Evolutionary conservation across 1,140 invertebrate genomes (phyloP).

Genomic region (Listronotus bonariensis): DNA sequence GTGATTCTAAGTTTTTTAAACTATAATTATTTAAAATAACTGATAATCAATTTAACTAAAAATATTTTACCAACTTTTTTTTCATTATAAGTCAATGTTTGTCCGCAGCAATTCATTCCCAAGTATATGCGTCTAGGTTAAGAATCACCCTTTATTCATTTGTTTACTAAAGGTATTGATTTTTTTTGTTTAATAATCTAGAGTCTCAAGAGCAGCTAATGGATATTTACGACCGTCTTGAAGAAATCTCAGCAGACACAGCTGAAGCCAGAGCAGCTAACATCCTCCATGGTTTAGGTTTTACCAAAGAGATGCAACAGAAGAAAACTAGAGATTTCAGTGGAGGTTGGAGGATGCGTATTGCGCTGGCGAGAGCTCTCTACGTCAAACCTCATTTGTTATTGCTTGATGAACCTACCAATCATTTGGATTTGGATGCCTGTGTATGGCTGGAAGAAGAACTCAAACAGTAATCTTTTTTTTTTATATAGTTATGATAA

Average conservation of each 20-base stretch:
- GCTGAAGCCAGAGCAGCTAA: constrained; percentile 92
- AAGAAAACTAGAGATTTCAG: constrained; percentile 91
- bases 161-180: too few species aligned
- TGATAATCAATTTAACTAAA: too few species aligned
- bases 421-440: constrained; percentile 97
- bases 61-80: too few species aligned
- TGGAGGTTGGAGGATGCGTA: constrained; percentile 99
- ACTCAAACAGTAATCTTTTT: constrained; percentile 74
- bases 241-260: constrained; percentile 94
- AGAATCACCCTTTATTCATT: too few species aligned
- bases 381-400: constrained; percentile 93
- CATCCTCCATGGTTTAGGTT: constrained; percentile 96
- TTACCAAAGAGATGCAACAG: constrained; percentile 92
- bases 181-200: constrained; percentile 45
- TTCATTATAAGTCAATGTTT: too few species aligned
- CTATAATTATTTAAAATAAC: too few species aligned
- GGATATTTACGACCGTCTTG: constrained; percentile 97
- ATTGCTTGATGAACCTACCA: constrained; percentile 95
- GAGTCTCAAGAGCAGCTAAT: constrained; percentile 94
- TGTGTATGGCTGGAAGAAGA: constrained; percentile 99
- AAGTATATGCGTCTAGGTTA: too few species aligned
- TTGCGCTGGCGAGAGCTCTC: constrained; percentile 92
- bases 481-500: not conserved
- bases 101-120: too few species aligned
- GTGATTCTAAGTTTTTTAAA: too few species aligned